Percentiles rank a stretch among this genome's conserved stretches.
These are phyloP conservation scores for Petroica traversi DNA, from an alignment of 2,113 vertebrate genomes.

Conservation along the genomic window DNA sequence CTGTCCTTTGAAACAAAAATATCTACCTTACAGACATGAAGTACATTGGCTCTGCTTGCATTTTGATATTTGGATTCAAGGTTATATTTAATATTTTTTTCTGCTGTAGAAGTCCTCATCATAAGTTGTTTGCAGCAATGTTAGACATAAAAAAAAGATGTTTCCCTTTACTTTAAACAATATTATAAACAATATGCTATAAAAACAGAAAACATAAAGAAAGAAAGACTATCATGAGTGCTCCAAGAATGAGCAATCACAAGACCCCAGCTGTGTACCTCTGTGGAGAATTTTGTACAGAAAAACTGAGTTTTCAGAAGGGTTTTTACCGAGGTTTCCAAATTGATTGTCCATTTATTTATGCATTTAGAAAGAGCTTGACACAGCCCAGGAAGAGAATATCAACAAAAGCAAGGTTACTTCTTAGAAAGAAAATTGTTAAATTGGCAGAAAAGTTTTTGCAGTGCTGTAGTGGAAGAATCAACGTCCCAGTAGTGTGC, in stretches of 20 bases:
- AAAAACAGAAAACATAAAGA: background rate
- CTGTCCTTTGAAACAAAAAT: background rate
- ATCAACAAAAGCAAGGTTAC: background rate
- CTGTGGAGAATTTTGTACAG: background rate
- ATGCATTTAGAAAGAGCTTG: background rate
- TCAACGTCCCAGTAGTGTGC: background rate
- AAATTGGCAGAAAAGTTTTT: background rate
- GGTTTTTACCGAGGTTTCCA: background rate
- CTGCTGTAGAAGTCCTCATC: background rate
- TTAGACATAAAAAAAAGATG: background rate
- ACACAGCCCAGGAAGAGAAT: background rate
- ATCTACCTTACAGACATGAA: background rate
- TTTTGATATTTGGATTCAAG: background rate
- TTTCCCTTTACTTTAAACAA: background rate
- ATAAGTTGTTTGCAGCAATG: background rate
- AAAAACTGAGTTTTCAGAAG: background rate
- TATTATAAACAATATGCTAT: background rate
- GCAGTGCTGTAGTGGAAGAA: background rate
- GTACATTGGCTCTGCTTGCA: background rate
- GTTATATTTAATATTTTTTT: background rate
- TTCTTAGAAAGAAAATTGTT: background rate
- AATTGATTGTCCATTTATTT: background rate
- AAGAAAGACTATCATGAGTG: background rate
- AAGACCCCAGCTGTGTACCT: background rate
- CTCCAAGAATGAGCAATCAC: background rate